These are phyloP conservation scores for Brachionus calyciflorus DNA, from an alignment of 1,140 invertebrate species.

Conservation along the genomic window DNA sequence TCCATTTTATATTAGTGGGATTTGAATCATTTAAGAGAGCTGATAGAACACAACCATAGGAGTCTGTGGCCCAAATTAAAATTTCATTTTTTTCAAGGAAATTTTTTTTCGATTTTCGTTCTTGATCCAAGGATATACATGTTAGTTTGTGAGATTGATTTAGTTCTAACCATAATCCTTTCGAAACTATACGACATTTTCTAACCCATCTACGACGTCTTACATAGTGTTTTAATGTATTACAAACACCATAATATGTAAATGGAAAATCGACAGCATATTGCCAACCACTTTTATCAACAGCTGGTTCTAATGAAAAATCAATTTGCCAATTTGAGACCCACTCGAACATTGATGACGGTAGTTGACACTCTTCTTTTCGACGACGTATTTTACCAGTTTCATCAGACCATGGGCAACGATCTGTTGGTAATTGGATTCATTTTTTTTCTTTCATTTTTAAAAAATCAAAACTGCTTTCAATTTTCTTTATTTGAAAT, in stretches of 20 bases:
- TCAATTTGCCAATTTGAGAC: slow-evolving; percentile 20
- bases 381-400: slow-evolving; percentile 7
- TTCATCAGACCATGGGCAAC: slow-evolving; percentile 33
- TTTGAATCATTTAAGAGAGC: neutral
- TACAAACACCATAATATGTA: slow-evolving; percentile 18
- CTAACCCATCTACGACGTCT: slow-evolving; percentile 23
- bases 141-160: slow-evolving; percentile 3
- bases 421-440: slow-evolving; percentile 30
- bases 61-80: slow-evolving; percentile 21
- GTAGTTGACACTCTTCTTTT: slow-evolving; percentile 16
- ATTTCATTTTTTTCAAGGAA: slow-evolving; percentile 14
- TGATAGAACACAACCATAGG: slow-evolving; percentile 3
- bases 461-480: too few species aligned
- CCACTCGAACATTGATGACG: slow-evolving; percentile 30
- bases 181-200: neutral
- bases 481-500: too few species aligned
- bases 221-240: slow-evolving; percentile 24
- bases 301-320: slow-evolving; percentile 3
- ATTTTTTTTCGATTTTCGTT: slow-evolving; percentile 19
- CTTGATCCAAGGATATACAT: slow-evolving; percentile 37
- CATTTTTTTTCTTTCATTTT: too few species aligned
- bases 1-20: neutral
- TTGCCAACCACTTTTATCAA: slow-evolving; percentile 37
- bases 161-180: slow-evolving; percentile 34
- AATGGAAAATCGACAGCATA: slow-evolving; percentile 33